These are phyloP conservation scores for Orchestia grillus DNA, from an alignment of 1,140 invertebrate species.

Conservation along the genomic window DNA sequence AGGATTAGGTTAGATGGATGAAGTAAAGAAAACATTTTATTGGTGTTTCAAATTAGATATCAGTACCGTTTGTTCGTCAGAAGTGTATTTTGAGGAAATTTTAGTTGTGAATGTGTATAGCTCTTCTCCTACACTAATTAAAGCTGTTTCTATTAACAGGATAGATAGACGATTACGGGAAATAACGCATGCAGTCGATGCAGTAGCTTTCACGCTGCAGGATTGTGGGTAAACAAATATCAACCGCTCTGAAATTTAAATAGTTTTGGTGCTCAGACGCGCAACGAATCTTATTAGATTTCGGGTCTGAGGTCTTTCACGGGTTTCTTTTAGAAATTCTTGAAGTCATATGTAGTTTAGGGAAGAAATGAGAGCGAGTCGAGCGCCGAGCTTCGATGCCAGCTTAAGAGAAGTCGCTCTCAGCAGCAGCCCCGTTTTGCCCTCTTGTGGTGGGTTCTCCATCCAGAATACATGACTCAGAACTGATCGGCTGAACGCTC, in stretches of 20 bases:
- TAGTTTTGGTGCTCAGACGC: background rate
- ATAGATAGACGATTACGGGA: too few species aligned
- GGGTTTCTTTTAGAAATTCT: background rate
- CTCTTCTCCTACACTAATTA: too few species aligned
- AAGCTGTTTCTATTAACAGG: too few species aligned
- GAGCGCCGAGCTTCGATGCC: background rate
- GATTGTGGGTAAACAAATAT: background rate
- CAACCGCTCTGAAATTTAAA: background rate
- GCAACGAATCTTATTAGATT: background rate
- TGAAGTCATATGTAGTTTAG: conserved; percentile 9
- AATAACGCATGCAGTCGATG: background rate
- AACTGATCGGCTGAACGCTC: conserved; percentile 52
- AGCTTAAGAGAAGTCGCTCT: background rate
- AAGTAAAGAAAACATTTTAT: background rate
- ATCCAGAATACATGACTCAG: conserved; percentile 52
- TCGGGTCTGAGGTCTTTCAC: background rate
- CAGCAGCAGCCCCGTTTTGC: background rate
- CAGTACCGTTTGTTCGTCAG: background rate
- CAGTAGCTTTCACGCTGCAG: background rate
- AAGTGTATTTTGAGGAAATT: background rate
- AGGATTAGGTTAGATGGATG: background rate
- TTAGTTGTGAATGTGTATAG: too few species aligned
- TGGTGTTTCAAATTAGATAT: background rate
- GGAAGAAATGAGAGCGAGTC: background rate
- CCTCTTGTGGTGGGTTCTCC: background rate